These are phyloP conservation scores for Beris chalybata DNA, from an alignment of 2,888 invertebrate genomes.

Conservation along the genomic window DNA sequence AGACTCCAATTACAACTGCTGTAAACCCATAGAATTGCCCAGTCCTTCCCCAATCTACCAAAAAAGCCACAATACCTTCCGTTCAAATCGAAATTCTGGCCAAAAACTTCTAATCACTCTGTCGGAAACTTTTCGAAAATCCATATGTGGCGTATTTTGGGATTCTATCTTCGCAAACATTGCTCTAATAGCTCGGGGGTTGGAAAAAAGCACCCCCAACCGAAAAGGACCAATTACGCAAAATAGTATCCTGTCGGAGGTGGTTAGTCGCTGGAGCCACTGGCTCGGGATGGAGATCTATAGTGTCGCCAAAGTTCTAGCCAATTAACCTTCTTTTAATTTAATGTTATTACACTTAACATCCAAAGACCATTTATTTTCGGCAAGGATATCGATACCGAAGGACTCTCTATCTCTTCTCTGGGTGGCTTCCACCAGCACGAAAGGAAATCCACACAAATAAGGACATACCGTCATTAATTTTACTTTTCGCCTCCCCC, in stretches of 20 bases:
- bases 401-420: background rate
- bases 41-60: too few species aligned
- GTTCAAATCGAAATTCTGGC: too few species aligned
- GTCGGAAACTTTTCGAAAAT: too few species aligned
- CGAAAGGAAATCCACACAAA: constrained; percentile 5
- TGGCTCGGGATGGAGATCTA: background rate
- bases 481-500: constrained; percentile 52
- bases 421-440: background rate
- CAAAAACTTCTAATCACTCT: too few species aligned
- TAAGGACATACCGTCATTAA: constrained; percentile 53
- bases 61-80: too few species aligned
- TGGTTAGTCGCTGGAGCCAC: background rate
- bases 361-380: constrained; percentile 28
- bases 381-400: constrained; percentile 26
- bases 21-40: too few species aligned
- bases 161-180: too few species aligned
- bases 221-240: constrained; percentile 6
- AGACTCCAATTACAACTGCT: too few species aligned
- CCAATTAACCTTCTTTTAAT: constrained; percentile 44
- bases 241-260: background rate
- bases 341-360: constrained; percentile 41
- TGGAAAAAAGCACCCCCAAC: background rate
- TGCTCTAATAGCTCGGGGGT: too few species aligned
- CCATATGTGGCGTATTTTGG: too few species aligned
- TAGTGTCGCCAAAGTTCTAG: constrained; percentile 39